These are phyloP conservation scores for Noctua janthe DNA, from an alignment of 2,888 invertebrate species.

Conservation along the genomic window DNA sequence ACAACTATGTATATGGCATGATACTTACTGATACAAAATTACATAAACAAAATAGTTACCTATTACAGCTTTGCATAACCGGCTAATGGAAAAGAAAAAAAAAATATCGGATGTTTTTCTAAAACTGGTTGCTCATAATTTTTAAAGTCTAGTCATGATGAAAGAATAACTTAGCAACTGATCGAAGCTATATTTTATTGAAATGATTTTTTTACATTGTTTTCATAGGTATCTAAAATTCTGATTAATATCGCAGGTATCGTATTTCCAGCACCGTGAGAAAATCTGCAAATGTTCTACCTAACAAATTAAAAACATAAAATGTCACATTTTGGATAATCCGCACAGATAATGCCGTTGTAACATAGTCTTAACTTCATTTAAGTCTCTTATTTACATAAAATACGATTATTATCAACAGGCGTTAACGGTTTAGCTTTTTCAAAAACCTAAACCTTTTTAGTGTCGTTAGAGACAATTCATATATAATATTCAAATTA, in stretches of 20 bases:
- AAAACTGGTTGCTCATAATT: conserved; percentile 15
- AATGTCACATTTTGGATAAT: conserved; percentile 45
- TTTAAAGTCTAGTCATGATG: conserved; percentile 23
- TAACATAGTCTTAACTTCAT: not conserved
- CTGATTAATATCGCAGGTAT: conserved; percentile 37
- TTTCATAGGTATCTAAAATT: conserved; percentile 19
- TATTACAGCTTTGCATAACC: conserved; percentile 38
- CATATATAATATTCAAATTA: not conserved
- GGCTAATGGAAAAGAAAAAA: not conserved
- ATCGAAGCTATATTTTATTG: conserved; percentile 26
- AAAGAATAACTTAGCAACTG: conserved; percentile 34
- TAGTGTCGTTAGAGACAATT: conserved; percentile 3
- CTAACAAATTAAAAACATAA: conserved; percentile 30
- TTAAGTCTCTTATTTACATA: not conserved
- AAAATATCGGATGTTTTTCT: not conserved
- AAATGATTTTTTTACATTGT: conserved; percentile 33
- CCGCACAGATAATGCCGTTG: conserved; percentile 2
- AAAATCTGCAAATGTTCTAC: conserved; percentile 23
- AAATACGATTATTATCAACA: not conserved
- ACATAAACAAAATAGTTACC: not conserved
- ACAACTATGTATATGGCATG: not conserved
- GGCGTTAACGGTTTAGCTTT: not conserved
- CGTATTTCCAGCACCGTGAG: conserved; percentile 48
- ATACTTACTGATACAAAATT: not conserved
- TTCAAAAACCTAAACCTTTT: not conserved